Base-by-base conservation (phyloP, 2,113 vertebrate species). In the Paratilapia polleni region DNA sequence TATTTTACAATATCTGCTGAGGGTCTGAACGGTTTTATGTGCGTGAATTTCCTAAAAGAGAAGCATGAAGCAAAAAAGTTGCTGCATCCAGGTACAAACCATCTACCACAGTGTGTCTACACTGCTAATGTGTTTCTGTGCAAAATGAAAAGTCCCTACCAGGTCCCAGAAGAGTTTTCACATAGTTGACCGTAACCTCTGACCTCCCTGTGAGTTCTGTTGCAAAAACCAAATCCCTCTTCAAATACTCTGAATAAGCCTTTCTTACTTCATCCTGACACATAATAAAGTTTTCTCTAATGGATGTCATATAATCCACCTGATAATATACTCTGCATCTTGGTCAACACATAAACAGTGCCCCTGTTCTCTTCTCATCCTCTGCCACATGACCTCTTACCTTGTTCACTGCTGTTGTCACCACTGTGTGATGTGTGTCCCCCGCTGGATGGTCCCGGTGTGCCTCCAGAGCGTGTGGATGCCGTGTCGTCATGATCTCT, bases 351-450 rank as follows among this genome's bases (percentile, higher is more conserved):
- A 70, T 34, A 59, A 0, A 52, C 5, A 0, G 26, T n/a, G 17
- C 8, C 26, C 52, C 6, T 4, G 52, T 73, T 31, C 22, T 24
- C 20, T 17, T 6, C 10, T 22, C 1, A 3, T 26, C 34, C 60
- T 83, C 3, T 12, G 11, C 31, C 31, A 73, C 36, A 3, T 9
- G 58, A 36, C 17, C 19, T 80, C 97, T 96, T 97, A 99, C 98
- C 98, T 97, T 99, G 98, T 94, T 99, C 98, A 84, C 98, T 99
- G 97, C 98, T 99, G 96, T 99, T 99, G 95, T 99, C 98, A 11
- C 98, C 98, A 1, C 98, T 99, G 96, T 99, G 98, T 3, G 98
- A 99, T 66, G 98, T 99, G 92, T 99, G 98, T 89, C 98, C 98
- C 4, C 98, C 98, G 4, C 98, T 99, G 94, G 98, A 99, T 20